Conservation (phyloP, 2,113 vertebrate species). For the Apodemus speciosus region DNA sequence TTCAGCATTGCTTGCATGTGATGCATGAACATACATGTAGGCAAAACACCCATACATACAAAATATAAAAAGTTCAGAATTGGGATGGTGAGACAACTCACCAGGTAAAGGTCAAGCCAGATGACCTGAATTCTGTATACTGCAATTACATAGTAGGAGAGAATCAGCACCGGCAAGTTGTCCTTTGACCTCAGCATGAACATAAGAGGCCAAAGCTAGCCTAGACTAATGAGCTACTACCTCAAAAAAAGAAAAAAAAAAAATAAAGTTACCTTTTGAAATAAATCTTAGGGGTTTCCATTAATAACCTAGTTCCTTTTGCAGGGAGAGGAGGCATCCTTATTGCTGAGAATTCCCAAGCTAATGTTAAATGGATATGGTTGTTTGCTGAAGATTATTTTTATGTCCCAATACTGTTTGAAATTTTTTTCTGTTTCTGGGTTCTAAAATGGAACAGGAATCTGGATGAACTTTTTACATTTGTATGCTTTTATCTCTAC, state of each 20-base stretch:
- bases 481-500: background rate
- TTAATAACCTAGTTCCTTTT: background rate
- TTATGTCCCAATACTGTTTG: background rate
- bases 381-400: background rate
- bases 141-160: background rate
- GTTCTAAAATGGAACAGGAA: background rate
- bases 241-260: background rate
- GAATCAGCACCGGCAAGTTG: background rate
- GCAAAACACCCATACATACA: background rate
- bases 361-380: conserved; percentile 3
- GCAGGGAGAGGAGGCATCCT: background rate
- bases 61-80: background rate
- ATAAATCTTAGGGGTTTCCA: background rate
- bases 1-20: background rate
- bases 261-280: background rate
- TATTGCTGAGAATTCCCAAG: conserved; percentile 4
- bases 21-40: background rate
- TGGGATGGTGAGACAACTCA: background rate
- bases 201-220: background rate
- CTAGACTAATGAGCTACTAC: background rate
- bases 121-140: background rate
- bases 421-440: conserved; percentile 35
- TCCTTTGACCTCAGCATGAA: background rate
- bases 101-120: background rate
- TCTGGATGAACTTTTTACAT: background rate